Evolutionary conservation across 2,888 invertebrate species (phyloP).

Genomic region (Leucoma salicis): DNA sequence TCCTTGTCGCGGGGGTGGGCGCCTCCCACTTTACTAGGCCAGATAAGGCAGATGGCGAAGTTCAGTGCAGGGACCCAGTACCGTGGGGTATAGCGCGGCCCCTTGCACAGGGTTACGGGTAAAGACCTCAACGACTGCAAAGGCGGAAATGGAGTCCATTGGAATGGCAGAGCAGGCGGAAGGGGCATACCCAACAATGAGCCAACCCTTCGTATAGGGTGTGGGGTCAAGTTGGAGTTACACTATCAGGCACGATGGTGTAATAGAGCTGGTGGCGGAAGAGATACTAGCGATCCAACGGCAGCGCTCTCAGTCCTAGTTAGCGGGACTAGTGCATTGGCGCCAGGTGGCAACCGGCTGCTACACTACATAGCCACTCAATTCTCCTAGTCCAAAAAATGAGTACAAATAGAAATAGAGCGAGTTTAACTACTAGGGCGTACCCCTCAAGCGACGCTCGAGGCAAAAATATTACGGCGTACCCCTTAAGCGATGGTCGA

Average conservation of each 20-base stretch:
- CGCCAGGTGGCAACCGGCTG: too few relatives aligned
- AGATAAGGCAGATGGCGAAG: neutral
- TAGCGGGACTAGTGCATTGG: neutral
- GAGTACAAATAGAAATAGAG: neutral
- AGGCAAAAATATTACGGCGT: too few relatives aligned
- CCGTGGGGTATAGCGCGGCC: neutral
- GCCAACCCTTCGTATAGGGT: neutral
- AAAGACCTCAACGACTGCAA: constrained; percentile 3
- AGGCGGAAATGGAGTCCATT: neutral
- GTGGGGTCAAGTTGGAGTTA: neutral
- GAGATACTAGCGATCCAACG: neutral
- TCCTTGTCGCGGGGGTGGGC: neutral
- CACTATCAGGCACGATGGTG: neutral
- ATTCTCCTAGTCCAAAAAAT: too few relatives aligned
- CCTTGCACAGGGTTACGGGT: constrained; percentile 1
- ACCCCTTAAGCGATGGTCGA: too few relatives aligned
- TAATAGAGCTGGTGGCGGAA: neutral
- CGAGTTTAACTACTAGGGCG: too few relatives aligned
- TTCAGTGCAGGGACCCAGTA: neutral
- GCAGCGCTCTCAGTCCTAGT: neutral
- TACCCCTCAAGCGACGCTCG: too few relatives aligned
- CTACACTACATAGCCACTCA: too few relatives aligned
- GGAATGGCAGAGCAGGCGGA: constrained; percentile 2
- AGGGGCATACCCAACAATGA: neutral
- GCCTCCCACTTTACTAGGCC: neutral